Evolutionary conservation across 1,140 invertebrate species (phyloP).

Genomic region (Rhagoletis zephyria): DNA sequence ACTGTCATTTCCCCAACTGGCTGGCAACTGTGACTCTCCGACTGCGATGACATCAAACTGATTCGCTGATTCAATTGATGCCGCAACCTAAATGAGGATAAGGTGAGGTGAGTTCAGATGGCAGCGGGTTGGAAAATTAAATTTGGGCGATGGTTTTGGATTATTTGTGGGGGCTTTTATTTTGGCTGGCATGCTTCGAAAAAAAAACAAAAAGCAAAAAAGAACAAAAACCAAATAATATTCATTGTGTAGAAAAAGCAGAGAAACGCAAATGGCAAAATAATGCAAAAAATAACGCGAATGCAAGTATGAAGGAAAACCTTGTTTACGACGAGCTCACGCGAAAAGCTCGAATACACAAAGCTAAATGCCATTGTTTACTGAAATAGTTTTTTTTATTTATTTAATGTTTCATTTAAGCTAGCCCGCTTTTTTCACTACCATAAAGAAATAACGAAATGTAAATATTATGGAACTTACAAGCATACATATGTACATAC

Average conservation of each 20-base stretch:
- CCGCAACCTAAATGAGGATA: neutral
- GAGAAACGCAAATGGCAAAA: neutral
- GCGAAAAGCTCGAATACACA: neutral
- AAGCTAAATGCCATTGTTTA: neutral
- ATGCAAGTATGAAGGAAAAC: neutral
- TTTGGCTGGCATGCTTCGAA: neutral
- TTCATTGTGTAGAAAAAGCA: slow-evolving; percentile 10
- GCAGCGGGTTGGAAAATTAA: neutral
- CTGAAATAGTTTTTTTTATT: neutral
- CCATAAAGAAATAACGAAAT: neutral
- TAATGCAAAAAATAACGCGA: neutral
- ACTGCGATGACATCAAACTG: slow-evolving; percentile 13
- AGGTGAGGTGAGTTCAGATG: neutral
- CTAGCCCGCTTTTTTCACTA: neutral
- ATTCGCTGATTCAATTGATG: neutral
- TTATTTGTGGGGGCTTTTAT: slow-evolving; percentile 14
- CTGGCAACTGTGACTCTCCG: neutral
- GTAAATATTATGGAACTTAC: slow-evolving; percentile 1
- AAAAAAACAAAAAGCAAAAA: neutral
- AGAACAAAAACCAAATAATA: neutral
- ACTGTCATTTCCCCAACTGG: neutral
- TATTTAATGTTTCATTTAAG: neutral
- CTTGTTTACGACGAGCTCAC: slow-evolving; percentile 23
- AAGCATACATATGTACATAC: too few species aligned
- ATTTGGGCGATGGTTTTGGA: neutral